A percentile compares a stretch with the other conserved stretches of the same genome.
Evolutionary conservation across 2,797 vertebrate genomes (phyloP).

Genomic region (Petrocephalus sullivani): DNA sequence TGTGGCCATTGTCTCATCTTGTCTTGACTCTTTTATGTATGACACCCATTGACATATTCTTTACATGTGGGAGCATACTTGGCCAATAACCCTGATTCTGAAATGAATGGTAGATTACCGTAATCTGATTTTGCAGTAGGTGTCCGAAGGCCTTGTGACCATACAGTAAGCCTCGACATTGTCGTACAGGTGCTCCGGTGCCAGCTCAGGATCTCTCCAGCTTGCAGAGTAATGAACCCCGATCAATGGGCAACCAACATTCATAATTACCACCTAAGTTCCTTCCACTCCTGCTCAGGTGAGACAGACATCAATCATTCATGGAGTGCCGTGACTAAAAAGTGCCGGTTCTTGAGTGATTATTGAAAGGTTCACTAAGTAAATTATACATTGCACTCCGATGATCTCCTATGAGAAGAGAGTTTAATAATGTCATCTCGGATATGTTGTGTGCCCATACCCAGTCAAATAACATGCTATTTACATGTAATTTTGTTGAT

Average conservation of each 20-base stretch:
- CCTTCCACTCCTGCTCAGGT: slow-evolving; percentile 27
- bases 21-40: background rate
- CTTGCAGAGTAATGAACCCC: background rate
- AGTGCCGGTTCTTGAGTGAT: slow-evolving; percentile 46
- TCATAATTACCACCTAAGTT: background rate
- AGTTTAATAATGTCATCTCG: slow-evolving; percentile 53
- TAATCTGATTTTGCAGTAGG: background rate
- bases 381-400: slow-evolving; percentile 54
- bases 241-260: background rate
- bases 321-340: slow-evolving; percentile 31
- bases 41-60: background rate
- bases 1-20: background rate
- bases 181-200: background rate
- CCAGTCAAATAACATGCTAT: background rate
- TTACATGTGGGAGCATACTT: no score
- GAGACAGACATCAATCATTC: slow-evolving; percentile 37
- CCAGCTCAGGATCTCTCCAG: background rate
- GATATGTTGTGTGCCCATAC: slow-evolving; percentile 35
- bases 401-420: slow-evolving; percentile 37
- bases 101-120: background rate
- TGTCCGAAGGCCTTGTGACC: background rate
- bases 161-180: background rate
- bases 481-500: background rate
- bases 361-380: slow-evolving; percentile 58
- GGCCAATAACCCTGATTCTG: background rate